A percentile compares a stretch with the other conserved stretches of the same genome.
These are phyloP conservation scores for Bovichtus variegatus DNA, from an alignment of 2,797 vertebrate genomes.

Conservation along the genomic window DNA sequence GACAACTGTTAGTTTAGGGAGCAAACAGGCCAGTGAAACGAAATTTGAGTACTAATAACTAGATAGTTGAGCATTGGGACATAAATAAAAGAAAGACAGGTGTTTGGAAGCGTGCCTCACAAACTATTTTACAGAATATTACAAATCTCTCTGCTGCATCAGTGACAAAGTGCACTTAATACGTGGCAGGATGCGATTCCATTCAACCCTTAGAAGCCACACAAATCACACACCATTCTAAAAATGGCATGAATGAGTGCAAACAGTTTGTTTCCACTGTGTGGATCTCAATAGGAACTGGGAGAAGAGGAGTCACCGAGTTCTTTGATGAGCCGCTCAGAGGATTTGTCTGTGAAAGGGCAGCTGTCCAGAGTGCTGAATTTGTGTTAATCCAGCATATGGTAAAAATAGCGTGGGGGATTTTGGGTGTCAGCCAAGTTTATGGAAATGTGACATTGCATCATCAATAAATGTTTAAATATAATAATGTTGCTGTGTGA, in stretches of 20 bases:
- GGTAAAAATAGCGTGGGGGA: constrained; percentile 80
- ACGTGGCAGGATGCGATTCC: constrained; percentile 6
- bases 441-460: constrained; percentile 61
- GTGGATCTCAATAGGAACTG: constrained; percentile 63
- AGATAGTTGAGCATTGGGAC: background rate
- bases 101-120: background rate
- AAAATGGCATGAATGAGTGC: constrained; percentile 33
- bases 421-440: constrained; percentile 75
- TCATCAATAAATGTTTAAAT: constrained; percentile 34
- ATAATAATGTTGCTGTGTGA: background rate
- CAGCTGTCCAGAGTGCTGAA: constrained; percentile 87
- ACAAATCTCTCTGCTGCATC: constrained; percentile 4
- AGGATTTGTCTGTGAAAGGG: constrained; percentile 83
- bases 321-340: constrained; percentile 83
- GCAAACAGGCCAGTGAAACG: background rate
- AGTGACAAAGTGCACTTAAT: constrained; percentile 2
- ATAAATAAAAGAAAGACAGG: background rate
- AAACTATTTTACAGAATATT: background rate
- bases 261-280: constrained; percentile 60
- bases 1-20: constrained; percentile 16
- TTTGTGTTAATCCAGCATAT: constrained; percentile 85
- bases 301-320: constrained; percentile 74
- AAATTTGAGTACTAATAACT: background rate
- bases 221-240: constrained; percentile 20
- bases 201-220: constrained; percentile 1